A percentile compares a stretch with the other conserved stretches of the same genome.
These are phyloP conservation scores for Drosophila bocqueti DNA, from an alignment of 1,140 invertebrate species.

Conservation along the genomic window DNA sequence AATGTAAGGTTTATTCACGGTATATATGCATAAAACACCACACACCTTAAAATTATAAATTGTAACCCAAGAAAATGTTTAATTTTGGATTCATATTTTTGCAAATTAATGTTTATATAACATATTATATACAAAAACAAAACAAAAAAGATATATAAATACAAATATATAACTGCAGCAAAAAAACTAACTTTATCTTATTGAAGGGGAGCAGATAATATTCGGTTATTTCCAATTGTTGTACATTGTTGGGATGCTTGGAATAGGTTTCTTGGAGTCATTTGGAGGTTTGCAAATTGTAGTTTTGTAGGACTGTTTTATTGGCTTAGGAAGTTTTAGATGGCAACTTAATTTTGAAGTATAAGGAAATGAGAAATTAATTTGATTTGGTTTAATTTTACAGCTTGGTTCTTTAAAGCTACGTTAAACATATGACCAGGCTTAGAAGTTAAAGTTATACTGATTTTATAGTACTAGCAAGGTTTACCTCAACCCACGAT, in stretches of 20 bases:
- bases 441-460: not conserved
- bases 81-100: constrained; percentile 64
- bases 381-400: not conserved
- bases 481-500: not conserved
- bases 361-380: not conserved
- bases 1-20: constrained; percentile 32
- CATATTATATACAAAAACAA: constrained; percentile 34
- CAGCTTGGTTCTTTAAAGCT: not conserved
- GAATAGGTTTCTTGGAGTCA: not conserved
- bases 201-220: constrained; percentile 38
- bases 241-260: constrained; percentile 42
- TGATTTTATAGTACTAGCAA: not conserved
- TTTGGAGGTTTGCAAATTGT: not conserved
- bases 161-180: constrained; percentile 57
- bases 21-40: constrained; percentile 26
- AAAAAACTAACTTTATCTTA: constrained; percentile 28
- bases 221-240: constrained; percentile 31
- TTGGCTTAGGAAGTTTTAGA: not conserved
- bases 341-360: not conserved
- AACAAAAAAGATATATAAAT: constrained; percentile 33
- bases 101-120: constrained; percentile 76
- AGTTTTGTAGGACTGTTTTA: not conserved
- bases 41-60: constrained; percentile 26
- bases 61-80: constrained; percentile 32
- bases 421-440: no score